These are phyloP conservation scores for Ranitomeya imitator DNA, from an alignment of 2,113 vertebrate species.

Conservation along the genomic window DNA sequence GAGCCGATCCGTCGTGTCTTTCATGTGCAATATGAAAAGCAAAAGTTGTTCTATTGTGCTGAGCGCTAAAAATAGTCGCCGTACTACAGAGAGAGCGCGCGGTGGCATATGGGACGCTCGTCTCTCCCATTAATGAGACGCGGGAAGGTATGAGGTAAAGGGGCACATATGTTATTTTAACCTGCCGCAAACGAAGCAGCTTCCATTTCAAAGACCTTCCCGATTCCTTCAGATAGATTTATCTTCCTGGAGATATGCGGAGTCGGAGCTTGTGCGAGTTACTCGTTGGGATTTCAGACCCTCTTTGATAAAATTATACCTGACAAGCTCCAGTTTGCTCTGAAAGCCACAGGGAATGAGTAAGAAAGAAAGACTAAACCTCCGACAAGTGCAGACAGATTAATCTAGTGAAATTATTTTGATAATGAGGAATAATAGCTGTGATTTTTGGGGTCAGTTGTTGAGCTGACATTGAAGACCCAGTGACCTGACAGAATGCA, in stretches of 20 bases:
- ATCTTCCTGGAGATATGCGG: slow-evolving; percentile 8
- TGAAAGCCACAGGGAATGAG: slow-evolving; percentile 40
- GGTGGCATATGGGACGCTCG: slow-evolving; percentile 10
- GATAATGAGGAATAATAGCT: slow-evolving; percentile 7
- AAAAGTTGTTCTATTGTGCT: background rate
- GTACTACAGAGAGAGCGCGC: slow-evolving; percentile 11
- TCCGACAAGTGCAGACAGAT: background rate
- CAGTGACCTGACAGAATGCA: background rate
- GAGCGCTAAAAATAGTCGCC: slow-evolving; percentile 23
- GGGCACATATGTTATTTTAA: slow-evolving; percentile 44
- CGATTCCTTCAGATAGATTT: slow-evolving; percentile 31
- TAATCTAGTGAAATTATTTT: slow-evolving; percentile 28
- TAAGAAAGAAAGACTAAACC: background rate
- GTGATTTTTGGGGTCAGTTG: background rate
- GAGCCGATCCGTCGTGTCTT: slow-evolving; percentile 4
- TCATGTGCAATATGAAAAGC: slow-evolving; percentile 30
- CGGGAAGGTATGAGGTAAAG: slow-evolving; percentile 1
- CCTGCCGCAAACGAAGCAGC: background rate
- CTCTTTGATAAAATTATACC: slow-evolving; percentile 56
- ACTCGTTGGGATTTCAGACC: slow-evolving; percentile 38
- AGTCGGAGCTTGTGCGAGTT: slow-evolving; percentile 4
- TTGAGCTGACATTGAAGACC: background rate
- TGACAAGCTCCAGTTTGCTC: slow-evolving; percentile 53
- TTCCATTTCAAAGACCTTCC: slow-evolving; percentile 40
- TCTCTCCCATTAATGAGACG: slow-evolving; percentile 33